Base-by-base conservation (phyloP, 2,113 vertebrate genomes). In the Pitta sordida region DNA sequence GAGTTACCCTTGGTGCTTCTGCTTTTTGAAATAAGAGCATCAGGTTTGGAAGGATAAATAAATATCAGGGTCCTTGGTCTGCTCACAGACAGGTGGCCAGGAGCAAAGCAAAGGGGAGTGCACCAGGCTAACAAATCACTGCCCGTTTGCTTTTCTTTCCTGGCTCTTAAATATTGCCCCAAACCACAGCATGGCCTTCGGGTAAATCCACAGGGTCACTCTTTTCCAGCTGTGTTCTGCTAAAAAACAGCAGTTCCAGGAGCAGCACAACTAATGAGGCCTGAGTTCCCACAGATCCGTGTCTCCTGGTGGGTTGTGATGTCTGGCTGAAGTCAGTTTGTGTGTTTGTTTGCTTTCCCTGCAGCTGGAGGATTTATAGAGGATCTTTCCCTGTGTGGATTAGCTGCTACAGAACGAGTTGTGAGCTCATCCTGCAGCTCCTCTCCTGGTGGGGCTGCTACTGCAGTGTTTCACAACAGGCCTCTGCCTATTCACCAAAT, bases 391-490 rank as follows among this genome's bases (percentile, higher is more conserved):
- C 20, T n/a, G 19, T 44, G 32, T 0, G 18, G 46, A 74, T 82
- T 93, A 82, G 74, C 32, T 23, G 76, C 68, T 36, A 46, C 1
- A 1, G 53, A 68, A 69, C 2, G 3, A 64, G 60, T 12, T 83
- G 60, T 68, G 76, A 95, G 24, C 67, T 88, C 71, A 69, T 88
- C 51, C 71, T 89, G 76, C 76, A 74, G 88, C 76, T 93, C 83
- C n/a, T 81, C 27, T 78, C 55, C 70, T 69, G n/a, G 19, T 41
- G 32, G 39, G 44, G 32, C 39, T 77, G 37, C 53, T 17, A 22
- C 64, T 53, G 46, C 44, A 44, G 9, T 23, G 55, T 44, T 88
- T 81, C 80, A 82, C 27, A 67, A 44, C 15, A 24, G 39, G 43
- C 27, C 41, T 80, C 46, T 56, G 36, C 46, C 24, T 63, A 22